Evolutionary conservation across 2,888 invertebrate genomes (phyloP), one percentile per base, ranked within the genome.

Genomic region (Ophioninae sp.): DNA sequence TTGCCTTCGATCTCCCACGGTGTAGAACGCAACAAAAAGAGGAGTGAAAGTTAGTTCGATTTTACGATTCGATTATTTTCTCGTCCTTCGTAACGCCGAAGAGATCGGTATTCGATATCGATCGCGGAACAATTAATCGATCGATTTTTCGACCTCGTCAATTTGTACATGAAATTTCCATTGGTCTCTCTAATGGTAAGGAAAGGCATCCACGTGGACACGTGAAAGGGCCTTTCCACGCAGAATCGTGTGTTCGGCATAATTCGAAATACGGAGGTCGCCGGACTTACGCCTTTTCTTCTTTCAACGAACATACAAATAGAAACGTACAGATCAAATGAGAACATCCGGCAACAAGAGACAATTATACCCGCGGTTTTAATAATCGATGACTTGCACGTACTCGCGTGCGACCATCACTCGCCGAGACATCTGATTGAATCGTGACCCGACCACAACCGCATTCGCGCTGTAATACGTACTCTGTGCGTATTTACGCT

Each of bases 331-430:
- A 37, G 13, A 37, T 69, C 56, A 7, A 72, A 72, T 21, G 13
- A 41, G 23, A 72, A 72, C 41, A 61, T 72, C 41, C 72, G 72
- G 72, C 39, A 61, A 61, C 41, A 72, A 41, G 21, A 21, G 41
- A 61, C 61, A 39, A 65, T 65, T n/a, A 21, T 44, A 37, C 39
- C 30, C 67, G 37, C 57, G 30, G 69, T 69, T 73, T 62, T 76
- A 81, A 82, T 86, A 85, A 86, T 85, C 81, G 69, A 86, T 85
- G 82, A 86, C 84, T 79, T 79, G 82, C 85, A 84, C 83, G 70
- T 85, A 82, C 57, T 37, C 76, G 50, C 76, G 80, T 50, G 75
- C 77, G 56, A 56, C 50, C 79, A 69, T 68, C 30, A 50, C 56
- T 50, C 56, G 69, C 8, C 56, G 65, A 69, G 20, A 61, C 80